Base-by-base conservation (phyloP, 2,888 invertebrate genomes). In the Tortricodes alternella region DNA sequence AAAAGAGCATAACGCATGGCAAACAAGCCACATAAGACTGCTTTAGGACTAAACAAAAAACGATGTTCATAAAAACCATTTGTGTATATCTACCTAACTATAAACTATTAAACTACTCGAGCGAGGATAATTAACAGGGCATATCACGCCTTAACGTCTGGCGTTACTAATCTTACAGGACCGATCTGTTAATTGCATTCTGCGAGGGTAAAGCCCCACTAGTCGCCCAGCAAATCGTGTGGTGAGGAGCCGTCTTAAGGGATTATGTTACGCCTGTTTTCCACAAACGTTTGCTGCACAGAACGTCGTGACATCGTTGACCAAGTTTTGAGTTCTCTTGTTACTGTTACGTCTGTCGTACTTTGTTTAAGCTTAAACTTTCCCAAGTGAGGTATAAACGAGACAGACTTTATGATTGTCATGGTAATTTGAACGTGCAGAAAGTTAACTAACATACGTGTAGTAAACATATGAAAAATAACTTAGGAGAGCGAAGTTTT, bases 151-250 rank as follows among this genome's bases (percentile, higher is more conserved):
- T 34, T 46, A 46, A 19, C 44, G 44, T 34, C 34, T 34, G 34
- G 34, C 32, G 19, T 24, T 11, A 32, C 21, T 46, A 46, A 46
- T 46, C 46, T 46, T 34, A 34, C 46, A 34, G n/a, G 19, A 8
- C 34, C 34, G 34, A 46, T 46, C 46, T 46, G 46, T 34, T 46
- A 46, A 46, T 46, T 46, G 46, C 46, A 46, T 34, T 21, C 38
- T 38, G 18, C 13, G 38, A 38, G 29, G 18, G 46, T 13, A 34
- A 34, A 34, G 18, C 32, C 34, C 11, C 9, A 9, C 21, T 46
- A 34, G 34, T 46, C 38, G n/a, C 9, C 44, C 21, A 15, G 19
- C 19, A 34, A 34, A 46, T 46, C 21, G 46, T 24, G 44, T 11
- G 44, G 9, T 38, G n/a, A 19, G 34, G 21, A 34, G 21, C 34